phyloP scores from a whole-genome alignment of 2,888 invertebrate species.

The Parelbella ahira region DNA sequence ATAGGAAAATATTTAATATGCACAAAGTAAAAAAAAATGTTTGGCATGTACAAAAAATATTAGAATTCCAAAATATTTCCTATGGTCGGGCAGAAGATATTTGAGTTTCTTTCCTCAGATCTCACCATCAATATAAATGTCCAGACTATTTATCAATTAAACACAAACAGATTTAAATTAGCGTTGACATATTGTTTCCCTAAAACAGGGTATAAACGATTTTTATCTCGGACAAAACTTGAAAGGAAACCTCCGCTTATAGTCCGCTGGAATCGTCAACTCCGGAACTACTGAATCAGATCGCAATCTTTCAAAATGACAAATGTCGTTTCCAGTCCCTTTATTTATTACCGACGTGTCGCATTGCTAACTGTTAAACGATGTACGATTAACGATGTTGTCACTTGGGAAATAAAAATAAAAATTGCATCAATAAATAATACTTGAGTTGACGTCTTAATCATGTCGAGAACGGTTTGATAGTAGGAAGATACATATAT shows the following conservation, averaged over 20 bases:
- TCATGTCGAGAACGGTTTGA: too few species aligned
- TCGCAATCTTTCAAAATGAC: slow-evolving; percentile 68
- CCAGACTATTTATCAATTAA: slow-evolving; percentile 11
- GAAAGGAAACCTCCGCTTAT: slow-evolving; percentile 16
- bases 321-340: slow-evolving; percentile 48
- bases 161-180: slow-evolving; percentile 14
- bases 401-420: too few species aligned
- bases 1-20: too few species aligned
- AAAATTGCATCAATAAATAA: too few species aligned
- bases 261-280: slow-evolving; percentile 27
- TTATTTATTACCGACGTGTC: slow-evolving; percentile 46
- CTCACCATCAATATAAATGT: slow-evolving; percentile 9
- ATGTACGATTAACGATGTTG: neutral
- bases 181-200: slow-evolving; percentile 25
- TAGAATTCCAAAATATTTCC: too few species aligned
- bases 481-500: too few species aligned
- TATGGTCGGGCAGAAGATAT: too few species aligned
- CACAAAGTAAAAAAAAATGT: too few species aligned
- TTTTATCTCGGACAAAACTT: slow-evolving; percentile 19
- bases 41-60: too few species aligned
- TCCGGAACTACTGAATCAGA: slow-evolving; percentile 60
- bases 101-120: too few species aligned
- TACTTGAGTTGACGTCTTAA: too few species aligned
- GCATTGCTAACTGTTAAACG: neutral
- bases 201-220: slow-evolving; percentile 15